phyloP scores from a whole-genome alignment of 2,797 vertebrate species.

The Helicolenus hilgendorfi region DNA sequence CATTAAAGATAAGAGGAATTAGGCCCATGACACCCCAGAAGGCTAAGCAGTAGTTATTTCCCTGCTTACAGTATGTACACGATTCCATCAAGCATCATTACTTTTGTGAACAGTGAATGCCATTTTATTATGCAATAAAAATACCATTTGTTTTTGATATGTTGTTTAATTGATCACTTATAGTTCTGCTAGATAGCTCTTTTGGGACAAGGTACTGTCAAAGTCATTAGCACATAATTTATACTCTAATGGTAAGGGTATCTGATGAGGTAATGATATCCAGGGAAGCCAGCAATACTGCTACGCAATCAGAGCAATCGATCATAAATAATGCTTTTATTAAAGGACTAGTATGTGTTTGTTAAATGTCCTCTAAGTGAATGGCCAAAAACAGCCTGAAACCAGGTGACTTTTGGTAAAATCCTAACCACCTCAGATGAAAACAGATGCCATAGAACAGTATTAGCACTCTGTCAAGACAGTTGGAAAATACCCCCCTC shows the following conservation, averaged over 20 bases:
- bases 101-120: not conserved
- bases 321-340: not conserved
- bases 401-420: not conserved
- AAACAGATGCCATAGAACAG: not conserved
- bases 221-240: not conserved
- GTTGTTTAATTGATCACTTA: not conserved
- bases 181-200: not conserved
- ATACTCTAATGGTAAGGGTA: not conserved
- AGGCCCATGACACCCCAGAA: slow-evolving; percentile 4
- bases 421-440: not conserved
- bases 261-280: not conserved
- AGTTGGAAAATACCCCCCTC: not conserved
- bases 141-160: not conserved
- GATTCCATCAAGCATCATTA: not conserved
- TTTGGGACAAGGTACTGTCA: not conserved
- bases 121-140: not conserved
- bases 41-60: not conserved
- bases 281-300: not conserved
- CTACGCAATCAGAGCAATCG: not conserved
- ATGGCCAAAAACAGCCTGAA: not conserved
- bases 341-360: not conserved
- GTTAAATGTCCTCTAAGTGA: not conserved
- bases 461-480: not conserved
- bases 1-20: slow-evolving; percentile 31
- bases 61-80: not conserved